Conservation (phyloP, 2,113 vertebrate genomes). For the Lathamus discolor region DNA sequence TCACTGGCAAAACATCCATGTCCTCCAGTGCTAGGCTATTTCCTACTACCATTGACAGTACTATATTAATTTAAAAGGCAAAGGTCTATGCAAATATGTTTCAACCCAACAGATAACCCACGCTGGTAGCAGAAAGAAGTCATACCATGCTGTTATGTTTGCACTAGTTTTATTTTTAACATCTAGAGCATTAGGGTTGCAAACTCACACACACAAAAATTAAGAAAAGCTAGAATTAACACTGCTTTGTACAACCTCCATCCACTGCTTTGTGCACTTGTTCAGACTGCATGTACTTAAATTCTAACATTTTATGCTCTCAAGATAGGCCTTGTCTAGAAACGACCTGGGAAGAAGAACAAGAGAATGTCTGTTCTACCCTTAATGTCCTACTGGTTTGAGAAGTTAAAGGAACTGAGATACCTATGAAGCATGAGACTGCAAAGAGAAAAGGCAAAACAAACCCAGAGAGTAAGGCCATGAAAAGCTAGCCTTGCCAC, state of each 20-base stretch:
- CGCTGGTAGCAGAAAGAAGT: background rate
- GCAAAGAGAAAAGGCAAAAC: background rate
- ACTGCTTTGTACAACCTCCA: background rate
- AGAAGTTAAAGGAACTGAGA: background rate
- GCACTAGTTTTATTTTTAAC: background rate
- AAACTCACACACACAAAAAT: background rate
- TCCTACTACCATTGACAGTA: background rate
- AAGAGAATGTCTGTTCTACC: background rate
- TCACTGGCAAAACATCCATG: conserved; percentile 52
- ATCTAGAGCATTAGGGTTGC: background rate
- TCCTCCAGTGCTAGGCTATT: background rate
- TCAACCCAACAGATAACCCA: background rate
- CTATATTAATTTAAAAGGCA: conserved; percentile 7
- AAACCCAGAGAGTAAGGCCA: background rate
- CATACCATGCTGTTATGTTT: background rate
- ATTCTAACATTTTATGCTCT: background rate
- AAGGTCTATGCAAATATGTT: background rate
- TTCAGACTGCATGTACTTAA: background rate
- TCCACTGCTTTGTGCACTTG: background rate
- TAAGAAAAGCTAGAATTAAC: background rate
- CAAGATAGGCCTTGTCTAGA: background rate
- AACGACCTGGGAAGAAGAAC: background rate
- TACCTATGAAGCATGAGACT: background rate
- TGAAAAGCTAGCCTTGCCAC: background rate
- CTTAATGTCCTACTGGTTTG: background rate